Base-by-base conservation (phyloP, 2,888 invertebrate genomes). In the Eutolmus rufibarbis region DNA sequence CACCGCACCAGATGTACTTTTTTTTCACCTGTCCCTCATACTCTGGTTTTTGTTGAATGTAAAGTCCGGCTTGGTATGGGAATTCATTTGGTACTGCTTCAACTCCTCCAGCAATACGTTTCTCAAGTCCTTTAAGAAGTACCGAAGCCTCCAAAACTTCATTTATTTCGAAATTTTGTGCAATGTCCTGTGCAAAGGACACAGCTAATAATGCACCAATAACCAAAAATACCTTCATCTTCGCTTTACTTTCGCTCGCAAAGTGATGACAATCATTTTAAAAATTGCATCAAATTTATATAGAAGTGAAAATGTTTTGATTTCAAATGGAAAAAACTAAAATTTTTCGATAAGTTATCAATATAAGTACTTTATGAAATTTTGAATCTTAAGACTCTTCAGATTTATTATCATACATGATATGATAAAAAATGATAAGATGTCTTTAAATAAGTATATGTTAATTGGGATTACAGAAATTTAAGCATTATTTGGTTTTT, bases 1-100 rank as follows among this genome's bases (percentile, higher is more conserved):
- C 86, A 56, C 86, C 86, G 16, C 86, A 86, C 78, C 81, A 81
- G 28, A 31, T 51, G 7, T 28, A 56, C 0, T 1, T 78, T 23
- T 81, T 19, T n/a, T 28, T 23, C 5, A 5, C 8, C 19, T 14
- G 7, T 40, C 19, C 40, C n/a, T 74, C 46, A 43, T 66, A 14
- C 40, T 57, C 16, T 40, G 40, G 19, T 34, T 37, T 37, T 16
- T 12, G 23, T 46, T 23, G 37, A 40, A 78, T 40, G 23, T 78
- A 78, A 78, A 78, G 37, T 4, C 91, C 92, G 23, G 90, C 91
- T 86, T 91, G 90, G 86, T 91, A 91, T 1, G 92, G 91, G 86
- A 92, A 91, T 90, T 91, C 91, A 76, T 87, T 86, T 12, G 51
- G 81, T 8, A 43, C 16, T 16, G 89, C 88, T 37, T 82, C 56